Evolutionary conservation across 2,888 invertebrate species (phyloP), one percentile per base, ranked within the genome.

Genomic region (Exephanes ischioxanthus): DNA sequence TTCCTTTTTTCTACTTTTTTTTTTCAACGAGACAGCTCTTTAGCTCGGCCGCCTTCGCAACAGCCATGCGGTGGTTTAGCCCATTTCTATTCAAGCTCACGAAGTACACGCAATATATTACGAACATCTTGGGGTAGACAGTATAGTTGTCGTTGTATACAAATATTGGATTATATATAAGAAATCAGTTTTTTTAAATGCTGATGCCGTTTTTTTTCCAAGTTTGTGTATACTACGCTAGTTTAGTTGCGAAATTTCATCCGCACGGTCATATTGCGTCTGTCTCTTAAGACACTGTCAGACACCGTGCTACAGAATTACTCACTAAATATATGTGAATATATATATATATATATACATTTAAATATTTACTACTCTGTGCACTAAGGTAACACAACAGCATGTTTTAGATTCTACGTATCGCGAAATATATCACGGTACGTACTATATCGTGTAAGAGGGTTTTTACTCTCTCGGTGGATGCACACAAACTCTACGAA

Each of bases 401-500:
- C 19, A 67, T 51, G 33, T 76, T 30, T 30, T 7, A 33, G 33
- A 14, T 51, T 67, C 19, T 67, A 67, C 76, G 66, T 67, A 66
- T 33, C 33, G 48, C 63, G 26, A 33, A 22, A 61, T 16, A 51
- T 11, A 26, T 75, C 41, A 30, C 63, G 51, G 63, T 37, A 48
- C 61, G 51, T 76, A 51, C 75, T 76, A 51, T 51, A 76, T 14
- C 11, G 75, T 75, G 63, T 11, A 30, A 7, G 16, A 48, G 45
- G 58, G 26, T 9, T 26, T 16, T 16, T 33, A 33, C 22, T 4
- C 3, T 61, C 76, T 51, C 41, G 6, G 76, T 37, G 37, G 76
- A 53, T 76, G 76, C 58, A 51, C 61, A 51, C 61, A 70, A 70
- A 48, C n/a, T 79, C 78, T 70, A 79, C 70, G 78, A 70, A 48